A percentile compares a stretch with the other conserved stretches of the same genome.
Conservation (phyloP, 2,113 vertebrate genomes). For the Eudyptes chrysolophus region DNA sequence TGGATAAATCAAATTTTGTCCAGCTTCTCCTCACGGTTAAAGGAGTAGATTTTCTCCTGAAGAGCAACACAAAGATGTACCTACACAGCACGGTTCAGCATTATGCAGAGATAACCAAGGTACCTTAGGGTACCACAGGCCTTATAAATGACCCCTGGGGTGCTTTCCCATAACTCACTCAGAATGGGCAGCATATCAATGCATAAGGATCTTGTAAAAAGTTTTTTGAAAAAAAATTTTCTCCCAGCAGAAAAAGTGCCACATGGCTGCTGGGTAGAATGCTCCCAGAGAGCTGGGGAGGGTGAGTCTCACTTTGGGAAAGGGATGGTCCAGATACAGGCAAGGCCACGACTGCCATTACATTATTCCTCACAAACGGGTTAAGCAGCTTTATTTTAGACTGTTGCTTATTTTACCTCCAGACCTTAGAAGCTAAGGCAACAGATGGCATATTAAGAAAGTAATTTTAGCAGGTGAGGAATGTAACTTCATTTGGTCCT, state of each 20-base stretch:
- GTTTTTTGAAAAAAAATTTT: neutral
- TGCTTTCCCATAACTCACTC: neutral
- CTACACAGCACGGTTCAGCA: neutral
- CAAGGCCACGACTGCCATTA: rapidly evolving
- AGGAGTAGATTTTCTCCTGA: neutral
- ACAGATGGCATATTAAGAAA: neutral
- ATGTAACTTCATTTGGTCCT: neutral
- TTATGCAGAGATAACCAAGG: neutral
- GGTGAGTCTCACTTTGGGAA: neutral
- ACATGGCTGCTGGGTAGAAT: neutral
- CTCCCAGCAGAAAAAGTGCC: neutral
- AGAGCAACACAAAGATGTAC: neutral
- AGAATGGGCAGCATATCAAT: neutral
- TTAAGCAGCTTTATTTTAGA: neutral
- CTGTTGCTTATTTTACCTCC: neutral
- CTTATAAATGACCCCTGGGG: neutral
- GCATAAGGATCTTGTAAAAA: neutral
- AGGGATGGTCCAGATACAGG: neutral
- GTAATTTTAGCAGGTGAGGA: neutral
- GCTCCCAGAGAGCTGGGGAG: neutral
- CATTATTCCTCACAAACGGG: neutral
- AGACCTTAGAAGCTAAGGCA: neutral
- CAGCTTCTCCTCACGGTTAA: neutral
- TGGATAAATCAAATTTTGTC: neutral
- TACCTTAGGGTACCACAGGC: neutral